phyloP scores from a whole-genome alignment of 2,113 vertebrate species.

The Porphyrio hochstetteri region DNA sequence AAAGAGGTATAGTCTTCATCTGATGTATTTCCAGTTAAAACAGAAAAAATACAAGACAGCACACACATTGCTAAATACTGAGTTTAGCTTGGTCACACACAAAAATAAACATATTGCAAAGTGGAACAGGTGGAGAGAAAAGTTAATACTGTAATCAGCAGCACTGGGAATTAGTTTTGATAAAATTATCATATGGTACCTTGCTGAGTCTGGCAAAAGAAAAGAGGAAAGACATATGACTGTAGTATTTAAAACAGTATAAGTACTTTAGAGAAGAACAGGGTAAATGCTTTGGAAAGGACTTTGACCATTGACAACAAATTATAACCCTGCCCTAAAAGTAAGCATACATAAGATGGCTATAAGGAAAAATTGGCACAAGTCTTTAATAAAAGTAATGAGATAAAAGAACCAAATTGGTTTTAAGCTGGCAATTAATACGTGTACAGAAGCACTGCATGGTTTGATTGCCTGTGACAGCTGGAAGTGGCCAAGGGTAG shows the following conservation, averaged over 20 bases:
- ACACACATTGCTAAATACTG: not conserved
- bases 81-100: not conserved
- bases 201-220: not conserved
- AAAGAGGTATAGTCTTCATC: not conserved
- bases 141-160: not conserved
- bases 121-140: not conserved
- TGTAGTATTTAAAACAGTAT: not conserved
- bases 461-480: not conserved
- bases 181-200: not conserved
- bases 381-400: not conserved
- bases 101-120: not conserved
- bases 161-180: not conserved
- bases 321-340: not conserved
- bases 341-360: not conserved
- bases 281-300: not conserved
- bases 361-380: not conserved
- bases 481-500: not conserved
- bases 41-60: not conserved
- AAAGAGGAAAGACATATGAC: not conserved
- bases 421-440: not conserved
- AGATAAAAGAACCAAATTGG: rapidly evolving
- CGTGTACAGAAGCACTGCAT: not conserved
- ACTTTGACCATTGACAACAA: not conserved
- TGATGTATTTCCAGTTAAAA: not conserved
- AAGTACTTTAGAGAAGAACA: not conserved